Base-by-base conservation (phyloP, 2,797 vertebrate species). In the Rhadinocentrus ornatus region DNA sequence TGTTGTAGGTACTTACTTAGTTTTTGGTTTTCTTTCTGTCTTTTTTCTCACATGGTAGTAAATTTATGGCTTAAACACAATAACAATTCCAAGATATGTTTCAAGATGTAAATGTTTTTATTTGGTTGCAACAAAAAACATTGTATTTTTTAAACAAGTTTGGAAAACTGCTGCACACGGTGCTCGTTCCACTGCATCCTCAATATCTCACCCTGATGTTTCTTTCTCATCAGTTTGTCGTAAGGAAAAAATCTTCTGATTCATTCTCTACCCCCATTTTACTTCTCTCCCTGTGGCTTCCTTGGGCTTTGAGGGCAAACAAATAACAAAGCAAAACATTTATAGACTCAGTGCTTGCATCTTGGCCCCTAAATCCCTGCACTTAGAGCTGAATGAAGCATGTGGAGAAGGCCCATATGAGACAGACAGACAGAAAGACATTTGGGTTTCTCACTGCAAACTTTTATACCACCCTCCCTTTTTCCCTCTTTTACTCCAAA, bases 301-400 rank as follows among this genome's bases (percentile, higher is more conserved):
- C 75, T 81, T 62, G 61, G 83, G 89, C 85, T 89, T 89, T 86
- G 73, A 90, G 89, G 87, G 85, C 86, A 87, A 91, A 91, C 88
- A 91, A 91, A 91, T 88, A 92, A 91, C 89, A 88, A 90, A 92
- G 90, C 86, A 93, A 91, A 91, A 92, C 89, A 91, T 92, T 90
- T 88, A 90, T 92, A 88, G 84, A 91, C 80, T 90, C 88, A 85
- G 78, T 71, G 77, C 83, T 87, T 74, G 71, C 83, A 87, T 88
- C 80, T 83, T 68, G 85, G 83, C 84, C 89, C 87, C 85, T 46
- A 78, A 82, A 90, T 88, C 88, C 86, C 82, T 44, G 63, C 81
- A 82, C 86, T 89, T 87, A 79, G 82, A 83, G 81, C 76, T 71
- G 86, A 90, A 89, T 82, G 88, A 84, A 89, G 90, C 90, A 86